phyloP scores from a whole-genome alignment of 1,140 invertebrate species.

The Cotesia typhae region DNA sequence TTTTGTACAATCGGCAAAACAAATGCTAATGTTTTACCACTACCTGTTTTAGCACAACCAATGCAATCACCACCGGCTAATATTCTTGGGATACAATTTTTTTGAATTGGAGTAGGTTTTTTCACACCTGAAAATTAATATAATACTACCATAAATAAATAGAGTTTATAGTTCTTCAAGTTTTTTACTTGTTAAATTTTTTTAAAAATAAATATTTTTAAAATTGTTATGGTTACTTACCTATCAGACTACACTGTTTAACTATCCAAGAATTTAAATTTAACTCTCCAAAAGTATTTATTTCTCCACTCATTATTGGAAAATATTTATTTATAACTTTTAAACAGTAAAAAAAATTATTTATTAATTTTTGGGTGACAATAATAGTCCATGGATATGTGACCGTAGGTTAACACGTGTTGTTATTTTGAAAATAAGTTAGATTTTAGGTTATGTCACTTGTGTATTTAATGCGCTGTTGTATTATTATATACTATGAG shows the following conservation, averaged over 20 bases:
- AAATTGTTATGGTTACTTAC: neutral
- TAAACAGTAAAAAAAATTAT: neutral
- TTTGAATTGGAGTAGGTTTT: slow-evolving; percentile 86
- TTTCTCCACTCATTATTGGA: slow-evolving; percentile 14
- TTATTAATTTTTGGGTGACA: neutral
- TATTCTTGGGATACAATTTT: slow-evolving; percentile 83
- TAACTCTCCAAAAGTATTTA: slow-evolving; percentile 28
- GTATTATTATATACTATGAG: no score
- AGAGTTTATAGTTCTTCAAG: neutral
- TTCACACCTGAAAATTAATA: slow-evolving; percentile 72
- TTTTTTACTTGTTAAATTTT: neutral
- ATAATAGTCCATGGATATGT: no score
- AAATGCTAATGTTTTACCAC: slow-evolving; percentile 97
- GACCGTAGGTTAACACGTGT: no score
- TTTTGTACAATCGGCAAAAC: slow-evolving; percentile 93
- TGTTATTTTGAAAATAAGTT: no score
- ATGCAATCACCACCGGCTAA: slow-evolving; percentile 88
- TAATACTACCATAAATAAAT: neutral
- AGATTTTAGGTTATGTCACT: no score
- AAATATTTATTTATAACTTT: neutral
- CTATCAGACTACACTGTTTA: slow-evolving; percentile 12
- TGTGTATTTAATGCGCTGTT: no score
- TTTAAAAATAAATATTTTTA: neutral
- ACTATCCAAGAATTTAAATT: slow-evolving; percentile 32
- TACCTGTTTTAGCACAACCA: slow-evolving; percentile 96